Evolutionary conservation across 2,888 invertebrate species (phyloP).

Genomic region (Rapana venosa): DNA sequence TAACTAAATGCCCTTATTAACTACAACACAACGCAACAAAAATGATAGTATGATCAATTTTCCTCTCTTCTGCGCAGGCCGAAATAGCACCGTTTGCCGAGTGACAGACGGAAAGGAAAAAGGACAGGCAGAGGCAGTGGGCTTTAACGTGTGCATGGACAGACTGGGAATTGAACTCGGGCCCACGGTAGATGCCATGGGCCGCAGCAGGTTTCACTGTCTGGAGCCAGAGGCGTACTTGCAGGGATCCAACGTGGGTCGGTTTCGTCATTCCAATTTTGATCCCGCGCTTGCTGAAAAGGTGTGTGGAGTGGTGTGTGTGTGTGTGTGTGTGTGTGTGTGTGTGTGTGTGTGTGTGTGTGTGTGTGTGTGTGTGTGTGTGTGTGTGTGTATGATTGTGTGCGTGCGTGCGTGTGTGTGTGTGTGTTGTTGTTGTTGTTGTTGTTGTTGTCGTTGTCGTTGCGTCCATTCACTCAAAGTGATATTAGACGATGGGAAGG

Average conservation of each 20-base stretch:
- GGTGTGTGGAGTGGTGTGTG: no score
- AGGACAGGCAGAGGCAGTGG: not conserved
- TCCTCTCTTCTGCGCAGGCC: no score
- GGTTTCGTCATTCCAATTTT: not conserved
- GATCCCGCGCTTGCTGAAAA: not conserved
- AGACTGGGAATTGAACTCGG: not conserved
- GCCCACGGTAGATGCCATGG: not conserved
- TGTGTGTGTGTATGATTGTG: not conserved
- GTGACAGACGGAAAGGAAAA: no score
- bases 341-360: not conserved
- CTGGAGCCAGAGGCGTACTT: not conserved
- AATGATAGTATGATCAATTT: no score
- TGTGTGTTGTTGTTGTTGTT: no score
- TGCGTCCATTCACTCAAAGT: no score
- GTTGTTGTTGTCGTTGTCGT: no score
- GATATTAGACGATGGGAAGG: no score
- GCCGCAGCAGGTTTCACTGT: not conserved
- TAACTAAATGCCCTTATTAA: no score
- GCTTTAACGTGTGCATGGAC: not conserved
- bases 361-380: not conserved
- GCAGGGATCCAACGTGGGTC: not conserved
- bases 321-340: no score
- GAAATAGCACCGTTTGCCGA: no score
- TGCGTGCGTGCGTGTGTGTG: constrained; percentile 14
- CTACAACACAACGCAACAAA: no score